These are phyloP conservation scores for Lepidochitona cinerea DNA, from an alignment of 2,888 invertebrate species.

Conservation along the genomic window DNA sequence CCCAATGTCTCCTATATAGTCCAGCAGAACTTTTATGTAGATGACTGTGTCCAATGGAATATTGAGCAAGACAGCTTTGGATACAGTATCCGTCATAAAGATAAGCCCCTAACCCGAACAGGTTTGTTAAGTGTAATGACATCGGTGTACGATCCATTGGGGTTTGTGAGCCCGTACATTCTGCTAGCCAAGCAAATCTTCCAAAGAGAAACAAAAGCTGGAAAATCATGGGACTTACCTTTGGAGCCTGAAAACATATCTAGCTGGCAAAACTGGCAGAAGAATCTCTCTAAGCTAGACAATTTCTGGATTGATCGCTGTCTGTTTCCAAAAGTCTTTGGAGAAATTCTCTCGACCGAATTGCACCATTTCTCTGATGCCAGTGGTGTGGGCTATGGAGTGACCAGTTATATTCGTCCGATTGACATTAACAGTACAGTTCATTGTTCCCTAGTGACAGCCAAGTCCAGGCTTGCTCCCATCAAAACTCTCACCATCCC, in stretches of 20 bases:
- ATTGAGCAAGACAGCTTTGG: slow-evolving; percentile 7
- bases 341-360: not conserved
- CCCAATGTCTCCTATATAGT: not conserved
- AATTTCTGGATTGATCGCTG: not conserved
- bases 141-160: slow-evolving; percentile 5
- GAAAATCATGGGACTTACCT: not conserved
- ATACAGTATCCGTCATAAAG: slow-evolving; percentile 6
- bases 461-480: slow-evolving; percentile 10
- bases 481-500: slow-evolving; percentile 11
- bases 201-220: not conserved
- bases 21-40: slow-evolving; percentile 18
- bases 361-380: not conserved
- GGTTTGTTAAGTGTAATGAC: not conserved
- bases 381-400: not conserved
- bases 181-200: not conserved
- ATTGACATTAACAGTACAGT: not conserved
- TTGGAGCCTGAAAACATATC: not conserved
- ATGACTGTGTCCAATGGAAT: slow-evolving; percentile 12
- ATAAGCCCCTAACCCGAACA: not conserved
- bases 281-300: not conserved
- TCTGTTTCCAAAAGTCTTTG: not conserved
- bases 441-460: not conserved
- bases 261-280: not conserved
- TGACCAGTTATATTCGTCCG: not conserved
- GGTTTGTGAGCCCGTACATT: not conserved